Evolutionary conservation across 53 echinoderm and acorn worm genomes (phyloP), one percentile per base, ranked within the genome.

Genomic region (Paracentrotus lividus): DNA sequence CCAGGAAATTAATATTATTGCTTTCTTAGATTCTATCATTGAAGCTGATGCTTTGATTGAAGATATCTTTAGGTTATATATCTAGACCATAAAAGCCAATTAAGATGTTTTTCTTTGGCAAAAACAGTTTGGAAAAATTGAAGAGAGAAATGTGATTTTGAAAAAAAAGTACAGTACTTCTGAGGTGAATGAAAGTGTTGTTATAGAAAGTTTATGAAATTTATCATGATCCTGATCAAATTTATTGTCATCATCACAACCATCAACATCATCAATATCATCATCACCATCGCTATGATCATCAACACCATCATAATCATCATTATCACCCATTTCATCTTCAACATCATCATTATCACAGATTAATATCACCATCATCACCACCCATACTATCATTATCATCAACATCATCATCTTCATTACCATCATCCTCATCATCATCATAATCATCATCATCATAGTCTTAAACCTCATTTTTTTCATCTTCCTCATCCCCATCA

Each of bases 1-100:
- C 58, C 89, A 89, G 89, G 89, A 89, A 69, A 90, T 90, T 68
- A 72, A 72, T 90, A 90, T 90, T 90, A 90, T 90, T 90, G 90
- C 90, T 68, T 67, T 90, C 90, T 51, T n/a, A 90, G 64, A 89
- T 60, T 89, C 89, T 89, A 57, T 89, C 64, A 89, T 56, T 56
- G 89, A 64, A 89, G 89, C 43, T 58, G 59, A 89, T 43, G 44
- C 34, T 65, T 89, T 89, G 60, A 89, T 89, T 33, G 52, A 42
- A 65, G 26, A 89, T 89, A 89, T 89, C 89, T 89, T 64, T 64
- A 89, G 89, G 89, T 60, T 89, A 26, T 44, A 89, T 89, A 57
- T 64, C 65, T 38, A 43, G 20, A 89, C 0, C 44, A 42, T 64
- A 64, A 89, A 89, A 89, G 64, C 89, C 89, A 89, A 89, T 89